Conservation (phyloP, 2,888 invertebrate genomes). For the Melieria omissa region DNA sequence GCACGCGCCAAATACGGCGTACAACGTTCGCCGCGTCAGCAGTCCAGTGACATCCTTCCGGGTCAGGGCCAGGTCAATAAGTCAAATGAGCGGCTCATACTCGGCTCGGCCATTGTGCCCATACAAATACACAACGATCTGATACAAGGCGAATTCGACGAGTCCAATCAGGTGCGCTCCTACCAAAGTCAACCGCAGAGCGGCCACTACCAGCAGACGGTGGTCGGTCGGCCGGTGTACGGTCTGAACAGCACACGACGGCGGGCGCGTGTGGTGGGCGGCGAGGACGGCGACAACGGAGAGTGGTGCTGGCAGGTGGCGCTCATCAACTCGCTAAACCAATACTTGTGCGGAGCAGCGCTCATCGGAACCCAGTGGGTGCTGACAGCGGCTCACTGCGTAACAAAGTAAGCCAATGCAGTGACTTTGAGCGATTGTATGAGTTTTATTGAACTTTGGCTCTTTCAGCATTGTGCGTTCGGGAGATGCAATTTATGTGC, state of each 20-base stretch:
- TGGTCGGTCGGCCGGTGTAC: conserved; percentile 35
- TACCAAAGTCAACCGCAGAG: conserved; percentile 50
- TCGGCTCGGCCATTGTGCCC: conserved; percentile 65
- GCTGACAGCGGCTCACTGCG: conserved; percentile 92
- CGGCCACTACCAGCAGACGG: conserved; percentile 45
- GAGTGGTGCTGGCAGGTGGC: conserved; percentile 98
- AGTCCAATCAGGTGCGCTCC: conserved; percentile 56
- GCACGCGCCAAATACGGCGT: conserved; percentile 62
- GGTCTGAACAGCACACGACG: conserved; percentile 46
- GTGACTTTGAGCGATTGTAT: no score
- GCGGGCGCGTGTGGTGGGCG: conserved; percentile 79
- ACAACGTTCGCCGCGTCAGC: conserved; percentile 52
- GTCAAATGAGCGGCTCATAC: conserved; percentile 61
- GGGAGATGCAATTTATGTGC: conserved; percentile 91
- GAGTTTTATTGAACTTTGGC: no score
- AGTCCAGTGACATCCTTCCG: conserved; percentile 23
- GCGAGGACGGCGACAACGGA: conserved; percentile 89
- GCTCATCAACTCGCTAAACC: conserved; percentile 90
- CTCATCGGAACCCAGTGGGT: conserved; percentile 95
- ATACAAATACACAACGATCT: conserved; percentile 66
- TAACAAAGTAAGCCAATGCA: conserved; percentile 80
- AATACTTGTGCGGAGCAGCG: conserved; percentile 93
- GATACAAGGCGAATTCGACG: conserved; percentile 53
- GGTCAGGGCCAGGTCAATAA: conserved; percentile 49
- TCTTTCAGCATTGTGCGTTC: conserved; percentile 84